Conservation (phyloP, 2,797 vertebrate species). For the Tolypeutes matacus region DNA sequence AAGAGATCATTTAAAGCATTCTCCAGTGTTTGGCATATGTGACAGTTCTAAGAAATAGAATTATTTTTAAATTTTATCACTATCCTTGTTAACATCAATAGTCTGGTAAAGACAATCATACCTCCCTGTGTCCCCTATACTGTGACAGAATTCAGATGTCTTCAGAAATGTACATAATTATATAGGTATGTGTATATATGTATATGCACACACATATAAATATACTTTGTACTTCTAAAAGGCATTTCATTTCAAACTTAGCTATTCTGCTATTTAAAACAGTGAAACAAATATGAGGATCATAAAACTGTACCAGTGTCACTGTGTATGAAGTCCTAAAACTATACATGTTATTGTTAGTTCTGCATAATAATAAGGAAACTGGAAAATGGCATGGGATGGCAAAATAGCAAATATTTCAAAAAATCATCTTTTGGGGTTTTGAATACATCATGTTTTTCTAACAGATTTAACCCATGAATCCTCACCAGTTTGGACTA, state of each 20-base stretch:
- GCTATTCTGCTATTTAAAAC: background rate
- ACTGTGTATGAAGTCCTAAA: background rate
- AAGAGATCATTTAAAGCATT: background rate
- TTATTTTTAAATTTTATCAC: background rate
- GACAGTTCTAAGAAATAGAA: background rate
- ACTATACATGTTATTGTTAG: background rate
- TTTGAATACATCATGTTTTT: background rate
- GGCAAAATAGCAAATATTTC: constrained; percentile 25
- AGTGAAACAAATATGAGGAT: background rate
- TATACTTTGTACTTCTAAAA: background rate
- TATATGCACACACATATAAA: background rate
- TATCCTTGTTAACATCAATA: background rate
- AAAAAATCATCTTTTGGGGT: background rate
- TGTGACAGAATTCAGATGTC: background rate
- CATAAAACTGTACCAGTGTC: background rate
- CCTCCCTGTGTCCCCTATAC: background rate
- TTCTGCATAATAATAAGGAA: background rate
- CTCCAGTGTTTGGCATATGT: background rate
- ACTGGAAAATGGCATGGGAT: background rate
- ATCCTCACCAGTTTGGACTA: constrained; percentile 22
- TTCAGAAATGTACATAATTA: background rate
- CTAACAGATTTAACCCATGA: background rate
- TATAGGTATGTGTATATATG: background rate
- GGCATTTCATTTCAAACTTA: constrained; percentile 9
- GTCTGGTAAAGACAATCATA: background rate